Evolutionary conservation across 2,888 invertebrate species (phyloP).

Genomic region (Diplolepis rosae): DNA sequence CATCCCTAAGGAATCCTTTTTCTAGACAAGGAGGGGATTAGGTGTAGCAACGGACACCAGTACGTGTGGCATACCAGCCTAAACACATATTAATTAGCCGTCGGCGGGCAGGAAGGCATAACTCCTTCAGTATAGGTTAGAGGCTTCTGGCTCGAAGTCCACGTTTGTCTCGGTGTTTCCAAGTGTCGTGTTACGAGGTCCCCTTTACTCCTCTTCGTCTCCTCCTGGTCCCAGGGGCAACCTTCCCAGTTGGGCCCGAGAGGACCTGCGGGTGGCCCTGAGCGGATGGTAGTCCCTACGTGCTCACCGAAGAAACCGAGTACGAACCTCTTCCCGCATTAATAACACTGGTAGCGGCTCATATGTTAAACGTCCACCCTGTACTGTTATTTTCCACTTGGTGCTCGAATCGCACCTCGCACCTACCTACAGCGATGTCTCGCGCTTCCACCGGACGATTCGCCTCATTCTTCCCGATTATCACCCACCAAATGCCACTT

Average conservation of each 20-base stretch:
- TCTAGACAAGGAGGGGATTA: background rate
- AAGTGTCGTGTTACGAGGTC: slow-evolving; percentile 66
- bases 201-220: slow-evolving; percentile 27
- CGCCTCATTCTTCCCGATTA: slow-evolving; percentile 49
- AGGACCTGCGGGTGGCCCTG: slow-evolving; percentile 65
- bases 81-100: slow-evolving; percentile 68
- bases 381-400: slow-evolving; percentile 47
- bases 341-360: slow-evolving; percentile 73
- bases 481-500: slow-evolving; percentile 38
- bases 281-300: slow-evolving; percentile 48
- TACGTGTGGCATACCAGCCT: slow-evolving; percentile 56
- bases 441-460: slow-evolving; percentile 34
- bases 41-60: slow-evolving; percentile 23
- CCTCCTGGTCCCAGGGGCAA: slow-evolving; percentile 44
- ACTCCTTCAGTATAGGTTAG: slow-evolving; percentile 57
- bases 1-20: background rate
- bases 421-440: slow-evolving; percentile 60
- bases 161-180: slow-evolving; percentile 54
- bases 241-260: slow-evolving; percentile 42
- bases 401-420: slow-evolving; percentile 30
- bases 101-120: slow-evolving; percentile 63
- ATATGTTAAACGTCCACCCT: slow-evolving; percentile 73
- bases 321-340: slow-evolving; percentile 69
- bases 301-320: slow-evolving; percentile 63
- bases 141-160: slow-evolving; percentile 9